A percentile compares a stretch with the other conserved stretches of the same genome.
These are phyloP conservation scores for Menura novaehollandiae DNA, from an alignment of 2,113 vertebrate species.

Conservation along the genomic window DNA sequence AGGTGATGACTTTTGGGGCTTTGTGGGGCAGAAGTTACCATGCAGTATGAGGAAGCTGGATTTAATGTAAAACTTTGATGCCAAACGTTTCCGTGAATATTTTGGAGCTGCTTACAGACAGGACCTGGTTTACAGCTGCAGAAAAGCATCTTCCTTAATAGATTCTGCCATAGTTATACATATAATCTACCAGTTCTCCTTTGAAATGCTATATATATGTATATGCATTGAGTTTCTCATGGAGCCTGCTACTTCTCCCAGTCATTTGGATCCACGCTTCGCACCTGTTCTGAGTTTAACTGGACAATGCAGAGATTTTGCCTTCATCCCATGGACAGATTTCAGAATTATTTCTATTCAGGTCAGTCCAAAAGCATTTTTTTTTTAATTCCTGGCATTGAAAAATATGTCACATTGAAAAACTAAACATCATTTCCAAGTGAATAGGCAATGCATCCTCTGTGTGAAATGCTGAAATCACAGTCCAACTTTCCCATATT, in stretches of 20 bases:
- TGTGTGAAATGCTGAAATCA: not conserved
- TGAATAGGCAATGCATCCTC: not conserved
- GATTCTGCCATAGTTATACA: not conserved
- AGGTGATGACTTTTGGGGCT: not conserved
- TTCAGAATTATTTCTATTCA: not conserved
- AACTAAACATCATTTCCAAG: not conserved
- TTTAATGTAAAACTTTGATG: not conserved
- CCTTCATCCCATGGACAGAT: not conserved
- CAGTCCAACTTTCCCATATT: not conserved
- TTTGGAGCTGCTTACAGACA: not conserved
- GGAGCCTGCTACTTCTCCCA: not conserved
- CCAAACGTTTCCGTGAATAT: not conserved
- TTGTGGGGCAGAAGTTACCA: not conserved
- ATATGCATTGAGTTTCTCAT: rapidly evolving
- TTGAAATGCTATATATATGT: not conserved
- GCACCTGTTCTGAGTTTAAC: not conserved
- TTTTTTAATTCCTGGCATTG: not conserved
- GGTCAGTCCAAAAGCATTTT: not conserved
- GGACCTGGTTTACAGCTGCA: not conserved
- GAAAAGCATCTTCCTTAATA: not conserved
- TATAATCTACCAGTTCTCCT: not conserved
- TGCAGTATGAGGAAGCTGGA: not conserved
- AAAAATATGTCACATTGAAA: not conserved
- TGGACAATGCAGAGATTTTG: not conserved
- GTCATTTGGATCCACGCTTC: not conserved